Conservation (phyloP, 2,797 vertebrate species). For the Tapirus indicus region DNA sequence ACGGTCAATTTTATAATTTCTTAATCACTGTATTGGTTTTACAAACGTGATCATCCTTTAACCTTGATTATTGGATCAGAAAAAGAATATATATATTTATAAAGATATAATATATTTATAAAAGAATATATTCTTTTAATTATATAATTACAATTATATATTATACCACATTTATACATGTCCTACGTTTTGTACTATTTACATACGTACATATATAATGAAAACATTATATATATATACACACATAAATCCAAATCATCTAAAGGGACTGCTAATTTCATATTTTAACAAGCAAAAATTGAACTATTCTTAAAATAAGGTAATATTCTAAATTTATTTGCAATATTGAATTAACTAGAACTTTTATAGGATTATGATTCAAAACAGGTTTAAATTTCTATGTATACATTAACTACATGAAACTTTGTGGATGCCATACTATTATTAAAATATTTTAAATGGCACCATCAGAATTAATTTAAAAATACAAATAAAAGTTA, state of each 20-base stretch:
- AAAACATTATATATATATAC: not conserved
- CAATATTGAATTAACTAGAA: not conserved
- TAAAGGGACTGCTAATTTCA: not conserved
- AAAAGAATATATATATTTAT: not conserved
- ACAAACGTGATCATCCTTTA: not conserved
- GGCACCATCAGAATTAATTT: not conserved
- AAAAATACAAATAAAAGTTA: conserved; percentile 15
- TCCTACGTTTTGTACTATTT: not conserved
- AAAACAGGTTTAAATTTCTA: not conserved
- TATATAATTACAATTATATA: not conserved
- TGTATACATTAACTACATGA: not conserved
- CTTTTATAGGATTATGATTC: not conserved
- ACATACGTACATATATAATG: not conserved
- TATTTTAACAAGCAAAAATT: not conserved
- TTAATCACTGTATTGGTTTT: not conserved
- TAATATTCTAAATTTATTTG: conserved; percentile 3
- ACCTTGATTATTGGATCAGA: not conserved
- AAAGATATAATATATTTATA: not conserved
- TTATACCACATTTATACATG: not conserved
- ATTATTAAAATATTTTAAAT: conserved; percentile 54
- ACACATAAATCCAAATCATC: not conserved
- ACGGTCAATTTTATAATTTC: not conserved
- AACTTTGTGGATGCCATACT: not conserved
- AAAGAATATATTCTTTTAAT: not conserved
- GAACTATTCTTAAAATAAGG: not conserved